These are phyloP conservation scores for Eilema depressum DNA, from an alignment of 2,888 invertebrate species.

Conservation along the genomic window DNA sequence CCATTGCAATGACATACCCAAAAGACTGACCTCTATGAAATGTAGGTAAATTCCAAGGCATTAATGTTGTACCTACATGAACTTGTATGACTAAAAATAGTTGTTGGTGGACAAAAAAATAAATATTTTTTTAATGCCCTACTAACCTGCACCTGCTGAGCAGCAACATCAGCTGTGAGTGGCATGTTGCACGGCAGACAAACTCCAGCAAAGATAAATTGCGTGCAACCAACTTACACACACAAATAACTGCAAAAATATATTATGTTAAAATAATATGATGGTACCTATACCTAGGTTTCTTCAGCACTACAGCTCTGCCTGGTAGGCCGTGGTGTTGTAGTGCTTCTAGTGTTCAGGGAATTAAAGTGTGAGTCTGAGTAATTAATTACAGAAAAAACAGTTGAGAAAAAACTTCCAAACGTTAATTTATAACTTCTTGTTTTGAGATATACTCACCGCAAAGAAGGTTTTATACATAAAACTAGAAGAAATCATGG, in stretches of 20 bases:
- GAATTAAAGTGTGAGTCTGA: neutral
- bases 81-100: too few relatives aligned
- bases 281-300: neutral
- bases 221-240: constrained; percentile 84
- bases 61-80: too few relatives aligned
- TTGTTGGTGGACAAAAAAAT: too few relatives aligned
- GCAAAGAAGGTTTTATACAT: constrained; percentile 44
- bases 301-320: neutral
- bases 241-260: constrained; percentile 70
- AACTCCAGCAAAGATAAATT: constrained; percentile 79
- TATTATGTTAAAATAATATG: neutral
- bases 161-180: constrained; percentile 92
- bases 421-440: neutral
- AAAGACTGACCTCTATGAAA: too few relatives aligned
- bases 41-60: too few relatives aligned
- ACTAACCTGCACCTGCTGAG: constrained; percentile 88
- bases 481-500: constrained; percentile 42
- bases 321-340: too few relatives aligned
- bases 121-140: neutral
- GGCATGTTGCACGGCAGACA: constrained; percentile 89
- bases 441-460: constrained; percentile 36
- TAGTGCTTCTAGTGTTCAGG: too few relatives aligned
- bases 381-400: neutral
- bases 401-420: too few relatives aligned
- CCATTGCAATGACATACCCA: too few relatives aligned